Evolutionary conservation across 2,888 invertebrate species (phyloP), one percentile per base, ranked within the genome.

Genomic region (Gastracanthus pulcherrimus): DNA sequence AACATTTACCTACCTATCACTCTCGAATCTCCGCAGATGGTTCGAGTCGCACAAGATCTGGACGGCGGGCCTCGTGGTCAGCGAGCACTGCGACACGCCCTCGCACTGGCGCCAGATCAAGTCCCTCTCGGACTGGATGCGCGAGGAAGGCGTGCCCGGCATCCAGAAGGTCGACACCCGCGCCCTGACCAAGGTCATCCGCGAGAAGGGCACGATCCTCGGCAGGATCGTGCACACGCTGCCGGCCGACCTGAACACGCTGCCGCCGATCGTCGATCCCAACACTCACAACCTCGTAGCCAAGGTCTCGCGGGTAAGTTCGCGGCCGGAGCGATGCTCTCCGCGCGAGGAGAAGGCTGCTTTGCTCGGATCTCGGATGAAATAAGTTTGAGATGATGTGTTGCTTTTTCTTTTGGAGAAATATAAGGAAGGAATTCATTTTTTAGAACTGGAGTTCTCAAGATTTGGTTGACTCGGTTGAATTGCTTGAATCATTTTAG

Each of bases 141-240:
- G 93, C 81, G 93, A 94, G 41, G 94, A 96, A 86, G 94, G 95
- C 31, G 93, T 99, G 41, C 97, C 98, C 1, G 99, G 98, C 0
- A 95, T 99, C 31, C 95, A 95, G 91, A 98, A 97, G 55, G 94
- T 99, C 83, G 99, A 99, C 91, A 99, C 99, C 0, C 94, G 99
- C 82, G 95, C 96, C 0, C 93, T 99, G 34, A 99, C 99, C 0
- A 97, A 98, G 92, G 95, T 96, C 87, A 96, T 99, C 58, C 94
- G 99, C 11, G 96, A 97, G 87, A 95, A 95, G 86, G 99, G 99
- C 29, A 96, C 97, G 1, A 95, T 98, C 89, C 93, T 98, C 58
- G 95, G 95, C 13, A 94, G 94, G 91, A 92, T 95, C 69, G 90
- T 91, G 13, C 84, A 84, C 64, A 78, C 86, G 71, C 80, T n/a